Evolutionary conservation across 2,113 vertebrate genomes (phyloP), one percentile per base, ranked within the genome.

Genomic region (Mungos mungo): DNA sequence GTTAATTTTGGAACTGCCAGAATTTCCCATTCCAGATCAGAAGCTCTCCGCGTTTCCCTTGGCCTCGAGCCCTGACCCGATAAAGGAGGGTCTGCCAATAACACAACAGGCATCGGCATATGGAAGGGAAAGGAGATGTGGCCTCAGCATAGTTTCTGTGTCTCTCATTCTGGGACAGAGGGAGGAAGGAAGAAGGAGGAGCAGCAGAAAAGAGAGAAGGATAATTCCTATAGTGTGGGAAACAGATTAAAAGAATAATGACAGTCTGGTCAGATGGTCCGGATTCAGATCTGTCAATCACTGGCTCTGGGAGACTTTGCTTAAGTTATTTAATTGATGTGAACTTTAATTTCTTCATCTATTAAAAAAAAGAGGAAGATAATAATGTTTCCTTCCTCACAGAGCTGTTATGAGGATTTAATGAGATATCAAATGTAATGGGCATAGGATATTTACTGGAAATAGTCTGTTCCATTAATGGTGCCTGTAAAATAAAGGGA

Each of bases 1-100:
- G 82, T 63, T 72, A 19, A 68, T 74, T 83, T 79, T 45, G n/a
- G 18, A 96, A 19, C 63, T 65, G 21, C 52, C 47, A 57, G 90
- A 86, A 94, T 63, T 19, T 12, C 35, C 12, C 6, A 9, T 14
- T 31, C 41, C 38, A 52, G 0, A 35, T 14, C 50, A 54, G 38
- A 65, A 16, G 19, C n/a, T 16, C 33, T 52, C 11, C n/a, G 52
- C 15, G 7, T 74, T 54, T 69, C 35, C 38, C 65, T 68, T 11
- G 35, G 65, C 13, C 65, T 41, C 29, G 6, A 31, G 31, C 11
- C 18, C 63, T 38, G 63, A 79, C 7, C 23, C 9, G 50, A 5
- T 7, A 14, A 72, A 35, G 29, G 29, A 47, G 12, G 25, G n/a
- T 12, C 15, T 1, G 1, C 16, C 16, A 82, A 13, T 7, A 18